These are phyloP conservation scores for Chiloscyllium plagiosum DNA, from an alignment of 2,113 vertebrate species.

Conservation along the genomic window DNA sequence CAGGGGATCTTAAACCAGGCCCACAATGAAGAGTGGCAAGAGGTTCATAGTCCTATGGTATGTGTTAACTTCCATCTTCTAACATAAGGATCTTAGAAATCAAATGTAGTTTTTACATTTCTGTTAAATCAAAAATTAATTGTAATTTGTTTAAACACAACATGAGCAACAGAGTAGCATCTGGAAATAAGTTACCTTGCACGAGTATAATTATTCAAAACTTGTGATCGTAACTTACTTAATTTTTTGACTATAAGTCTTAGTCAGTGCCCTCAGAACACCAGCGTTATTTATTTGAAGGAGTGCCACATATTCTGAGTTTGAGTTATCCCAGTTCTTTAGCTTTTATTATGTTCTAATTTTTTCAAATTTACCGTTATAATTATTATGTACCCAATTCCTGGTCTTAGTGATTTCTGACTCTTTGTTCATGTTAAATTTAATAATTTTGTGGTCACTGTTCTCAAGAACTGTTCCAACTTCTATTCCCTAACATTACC, in stretches of 20 bases:
- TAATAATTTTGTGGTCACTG: background rate
- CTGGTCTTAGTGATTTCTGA: background rate
- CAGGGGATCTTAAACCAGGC: constrained; percentile 64
- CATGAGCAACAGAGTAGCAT: background rate
- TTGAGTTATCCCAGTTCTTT: background rate
- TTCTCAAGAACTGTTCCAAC: background rate
- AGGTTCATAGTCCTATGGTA: constrained; percentile 17
- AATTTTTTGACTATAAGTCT: background rate
- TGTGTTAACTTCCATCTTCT: background rate
- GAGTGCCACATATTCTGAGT: background rate
- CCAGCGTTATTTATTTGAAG: background rate
- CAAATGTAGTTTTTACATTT: background rate
- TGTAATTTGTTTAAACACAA: background rate
- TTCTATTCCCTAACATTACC: background rate
- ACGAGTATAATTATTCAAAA: background rate
- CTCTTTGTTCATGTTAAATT: background rate
- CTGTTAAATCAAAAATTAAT: background rate
- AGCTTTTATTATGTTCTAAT: background rate
- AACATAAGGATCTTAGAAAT: background rate
- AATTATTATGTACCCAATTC: background rate
- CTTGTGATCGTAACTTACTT: background rate
- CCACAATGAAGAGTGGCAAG: constrained; percentile 2
- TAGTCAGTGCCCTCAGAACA: background rate
- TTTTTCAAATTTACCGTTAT: background rate
- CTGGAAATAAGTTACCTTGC: background rate